Evolutionary conservation across 2,113 vertebrate genomes (phyloP).

Genomic region (Labeo rohita): DNA sequence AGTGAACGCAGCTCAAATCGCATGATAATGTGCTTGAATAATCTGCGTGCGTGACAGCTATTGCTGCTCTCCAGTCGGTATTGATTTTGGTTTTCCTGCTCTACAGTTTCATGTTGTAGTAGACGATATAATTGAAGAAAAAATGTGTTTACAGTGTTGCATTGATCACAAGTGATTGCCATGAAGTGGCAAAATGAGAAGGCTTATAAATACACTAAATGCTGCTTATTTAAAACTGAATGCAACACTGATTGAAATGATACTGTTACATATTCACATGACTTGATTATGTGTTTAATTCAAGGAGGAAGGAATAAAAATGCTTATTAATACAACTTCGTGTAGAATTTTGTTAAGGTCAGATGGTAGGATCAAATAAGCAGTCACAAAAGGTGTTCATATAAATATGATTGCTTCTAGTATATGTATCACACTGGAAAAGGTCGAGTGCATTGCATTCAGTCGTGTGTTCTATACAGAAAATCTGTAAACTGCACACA

Average conservation of each 20-base stretch:
- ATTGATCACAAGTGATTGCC: not conserved
- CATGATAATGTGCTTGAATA: not conserved
- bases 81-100: conserved; percentile 6
- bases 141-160: conserved; percentile 8
- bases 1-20: not conserved
- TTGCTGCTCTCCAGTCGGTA: not conserved
- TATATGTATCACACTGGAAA: not conserved
- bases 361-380: not conserved
- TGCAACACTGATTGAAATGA: not conserved
- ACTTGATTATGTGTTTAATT: not conserved
- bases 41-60: conserved; percentile 11
- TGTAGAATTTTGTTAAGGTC: not conserved
- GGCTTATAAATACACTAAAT: not conserved
- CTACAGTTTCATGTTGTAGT: conserved; percentile 8
- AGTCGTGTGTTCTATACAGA: not conserved
- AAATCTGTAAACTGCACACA: not conserved
- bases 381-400: not conserved
- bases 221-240: not conserved
- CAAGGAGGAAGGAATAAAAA: not conserved
- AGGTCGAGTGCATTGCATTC: not conserved
- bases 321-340: not conserved
- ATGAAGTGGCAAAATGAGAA: not conserved
- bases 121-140: conserved; percentile 25
- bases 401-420: not conserved
- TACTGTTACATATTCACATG: not conserved